phyloP scores from a whole-genome alignment of 2,113 vertebrate genomes.

The Poeciliopsis retropinna region DNA sequence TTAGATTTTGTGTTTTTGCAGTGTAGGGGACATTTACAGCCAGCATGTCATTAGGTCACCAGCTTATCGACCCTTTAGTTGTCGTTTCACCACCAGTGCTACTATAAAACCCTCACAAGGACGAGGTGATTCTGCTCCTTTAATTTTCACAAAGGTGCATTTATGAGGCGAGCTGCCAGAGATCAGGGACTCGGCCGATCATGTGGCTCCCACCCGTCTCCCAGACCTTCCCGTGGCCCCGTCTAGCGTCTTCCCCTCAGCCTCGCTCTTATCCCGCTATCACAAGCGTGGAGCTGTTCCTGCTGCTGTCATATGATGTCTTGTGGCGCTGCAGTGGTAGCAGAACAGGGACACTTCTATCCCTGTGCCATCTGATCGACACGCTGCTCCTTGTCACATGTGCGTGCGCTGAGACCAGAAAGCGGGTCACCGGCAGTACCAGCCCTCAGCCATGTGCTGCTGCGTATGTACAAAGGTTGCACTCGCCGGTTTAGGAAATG shows the following conservation, averaged over 20 bases:
- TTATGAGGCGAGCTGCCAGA: constrained; percentile 44
- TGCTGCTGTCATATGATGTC: constrained; percentile 90
- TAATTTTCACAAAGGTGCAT: constrained; percentile 60
- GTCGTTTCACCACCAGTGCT: constrained; percentile 3
- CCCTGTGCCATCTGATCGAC: constrained; percentile 89
- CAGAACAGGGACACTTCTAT: constrained; percentile 97
- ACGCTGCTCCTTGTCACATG: constrained; percentile 91
- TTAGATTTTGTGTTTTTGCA: too few species aligned
- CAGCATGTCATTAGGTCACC: constrained; percentile 52
- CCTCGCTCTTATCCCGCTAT: constrained; percentile 39
- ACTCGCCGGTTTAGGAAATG: constrained; percentile 35
- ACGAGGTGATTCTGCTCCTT: background rate
- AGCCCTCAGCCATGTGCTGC: constrained; percentile 84
- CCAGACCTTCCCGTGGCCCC: constrained; percentile 72
- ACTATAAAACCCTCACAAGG: constrained; percentile 40
- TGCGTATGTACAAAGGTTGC: constrained; percentile 52
- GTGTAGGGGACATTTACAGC: constrained; percentile 30
- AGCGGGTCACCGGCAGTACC: constrained; percentile 84
- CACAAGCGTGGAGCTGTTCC: constrained; percentile 82
- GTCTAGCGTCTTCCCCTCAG: constrained; percentile 32
- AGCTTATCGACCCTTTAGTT: constrained; percentile 42
- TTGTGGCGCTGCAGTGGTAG: constrained; percentile 86
- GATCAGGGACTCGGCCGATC: constrained; percentile 71
- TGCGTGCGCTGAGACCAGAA: constrained; percentile 73
- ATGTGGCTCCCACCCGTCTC: constrained; percentile 67